Percentiles rank a stretch among this genome's conserved stretches.
phyloP scores from a whole-genome alignment of 2,888 invertebrate genomes.

The Scrobipalpa costella region DNA sequence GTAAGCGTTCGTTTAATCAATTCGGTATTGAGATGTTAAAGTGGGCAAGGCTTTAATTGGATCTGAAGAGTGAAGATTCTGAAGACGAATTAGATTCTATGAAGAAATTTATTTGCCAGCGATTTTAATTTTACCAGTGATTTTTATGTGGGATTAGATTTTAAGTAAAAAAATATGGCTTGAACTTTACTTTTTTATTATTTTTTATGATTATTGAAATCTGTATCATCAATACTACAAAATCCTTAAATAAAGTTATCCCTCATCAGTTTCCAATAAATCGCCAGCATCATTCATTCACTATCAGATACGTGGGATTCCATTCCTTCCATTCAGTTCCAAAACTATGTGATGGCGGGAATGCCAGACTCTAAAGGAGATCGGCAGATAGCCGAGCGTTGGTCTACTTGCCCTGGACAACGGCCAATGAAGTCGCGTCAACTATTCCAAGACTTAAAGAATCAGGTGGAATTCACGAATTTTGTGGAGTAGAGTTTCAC shows the following conservation, averaged over 20 bases:
- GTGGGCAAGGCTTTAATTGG: constrained; percentile 15
- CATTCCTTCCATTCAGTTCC: not conserved
- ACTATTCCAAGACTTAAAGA: not conserved
- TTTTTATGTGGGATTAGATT: too few relatives aligned
- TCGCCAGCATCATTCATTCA: not conserved
- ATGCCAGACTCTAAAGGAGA: not conserved
- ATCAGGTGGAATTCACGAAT: not conserved
- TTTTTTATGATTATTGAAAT: not conserved
- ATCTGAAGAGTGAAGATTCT: constrained; percentile 12
- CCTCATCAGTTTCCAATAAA: not conserved
- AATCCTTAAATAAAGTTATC: not conserved
- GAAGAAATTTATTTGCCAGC: not conserved
- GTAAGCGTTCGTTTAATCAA: constrained; percentile 18
- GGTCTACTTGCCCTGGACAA: constrained; percentile 71
- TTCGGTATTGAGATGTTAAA: constrained; percentile 13
- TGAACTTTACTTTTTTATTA: too few relatives aligned
- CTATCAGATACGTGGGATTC: not conserved
- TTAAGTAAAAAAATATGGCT: too few relatives aligned
- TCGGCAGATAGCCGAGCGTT: constrained; percentile 68
- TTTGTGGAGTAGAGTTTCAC: not conserved
- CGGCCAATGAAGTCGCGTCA: constrained; percentile 50
- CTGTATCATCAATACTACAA: not conserved
- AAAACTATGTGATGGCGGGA: not conserved
- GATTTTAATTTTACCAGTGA: not conserved
- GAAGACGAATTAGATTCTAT: constrained; percentile 9